Evolutionary conservation across 1,140 invertebrate genomes (phyloP).

Genomic region (Littorina saxatilis): DNA sequence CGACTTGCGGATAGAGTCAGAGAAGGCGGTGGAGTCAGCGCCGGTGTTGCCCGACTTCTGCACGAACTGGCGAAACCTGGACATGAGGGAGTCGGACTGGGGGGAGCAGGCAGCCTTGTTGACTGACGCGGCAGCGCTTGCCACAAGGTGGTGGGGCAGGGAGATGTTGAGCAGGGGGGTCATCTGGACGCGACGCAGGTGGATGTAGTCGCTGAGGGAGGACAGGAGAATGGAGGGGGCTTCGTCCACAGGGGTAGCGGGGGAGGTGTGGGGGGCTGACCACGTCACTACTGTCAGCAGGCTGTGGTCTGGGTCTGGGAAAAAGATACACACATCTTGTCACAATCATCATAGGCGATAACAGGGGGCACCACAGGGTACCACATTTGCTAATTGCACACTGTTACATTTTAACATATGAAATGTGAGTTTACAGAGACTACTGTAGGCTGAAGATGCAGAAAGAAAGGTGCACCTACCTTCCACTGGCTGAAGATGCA

Average conservation of each 20-base stretch:
- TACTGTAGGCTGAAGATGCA: not conserved
- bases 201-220: slow-evolving; percentile 62
- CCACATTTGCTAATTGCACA: too few species aligned
- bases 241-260: slow-evolving; percentile 28
- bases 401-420: too few species aligned
- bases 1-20: slow-evolving; percentile 10
- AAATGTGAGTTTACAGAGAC: too few species aligned
- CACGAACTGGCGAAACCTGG: slow-evolving; percentile 15
- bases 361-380: too few species aligned
- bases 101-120: not conserved
- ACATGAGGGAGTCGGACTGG: not conserved
- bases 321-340: slow-evolving; percentile 29
- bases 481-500: slow-evolving; percentile 47
- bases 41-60: not conserved
- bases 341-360: too few species aligned
- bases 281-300: slow-evolving; percentile 62
- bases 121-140: slow-evolving; percentile 9
- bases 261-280: slow-evolving; percentile 19
- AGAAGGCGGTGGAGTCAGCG: not conserved
- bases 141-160: slow-evolving; percentile 45
- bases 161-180: slow-evolving; percentile 58
- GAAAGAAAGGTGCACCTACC: slow-evolving; percentile 51
- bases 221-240: slow-evolving; percentile 48
- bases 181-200: slow-evolving; percentile 54
- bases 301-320: slow-evolving; percentile 62